A percentile compares a stretch with the other conserved stretches of the same genome.
phyloP scores from a whole-genome alignment of 2,113 vertebrate genomes.

The Uria lomvia region DNA sequence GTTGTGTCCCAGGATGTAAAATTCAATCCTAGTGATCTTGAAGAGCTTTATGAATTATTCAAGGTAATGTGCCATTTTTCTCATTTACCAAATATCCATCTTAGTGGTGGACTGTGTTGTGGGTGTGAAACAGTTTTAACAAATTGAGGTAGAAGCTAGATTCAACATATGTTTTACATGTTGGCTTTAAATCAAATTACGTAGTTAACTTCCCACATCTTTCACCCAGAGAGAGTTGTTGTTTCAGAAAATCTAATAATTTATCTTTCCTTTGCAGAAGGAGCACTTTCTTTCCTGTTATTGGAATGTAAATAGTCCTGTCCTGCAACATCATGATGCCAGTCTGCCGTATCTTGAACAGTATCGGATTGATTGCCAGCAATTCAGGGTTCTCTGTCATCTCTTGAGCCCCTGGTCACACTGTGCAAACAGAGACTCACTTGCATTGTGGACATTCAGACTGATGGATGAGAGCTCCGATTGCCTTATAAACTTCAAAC shows the following conservation, averaged over 20 bases:
- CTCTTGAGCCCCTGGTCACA: constrained; percentile 92
- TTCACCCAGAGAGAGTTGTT: neutral
- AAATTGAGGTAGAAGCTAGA: neutral
- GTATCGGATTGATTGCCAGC: constrained; percentile 90
- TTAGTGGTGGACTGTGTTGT: neutral
- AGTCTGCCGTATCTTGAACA: constrained; percentile 95
- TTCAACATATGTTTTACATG: neutral
- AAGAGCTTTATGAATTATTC: constrained; percentile 92
- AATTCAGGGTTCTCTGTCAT: constrained; percentile 86
- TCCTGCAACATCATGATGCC: constrained; percentile 89
- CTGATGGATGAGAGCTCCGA: constrained; percentile 87
- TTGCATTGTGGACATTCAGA: constrained; percentile 88
- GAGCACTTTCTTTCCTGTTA: constrained; percentile 96
- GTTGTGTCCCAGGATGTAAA: constrained; percentile 92
- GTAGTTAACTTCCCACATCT: neutral
- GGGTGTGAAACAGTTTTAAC: neutral
- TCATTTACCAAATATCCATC: neutral
- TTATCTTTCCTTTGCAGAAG: constrained; percentile 75
- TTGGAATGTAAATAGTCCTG: constrained; percentile 81
- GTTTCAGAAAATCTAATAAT: neutral
- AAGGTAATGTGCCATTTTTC: constrained; percentile 79
- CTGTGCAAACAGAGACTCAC: constrained; percentile 79
- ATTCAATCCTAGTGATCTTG: constrained; percentile 83
- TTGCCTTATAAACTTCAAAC: constrained; percentile 94
- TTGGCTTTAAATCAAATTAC: neutral